These are phyloP conservation scores for Aphidoletes aphidimyza DNA, from an alignment of 2,888 invertebrate genomes.

Conservation along the genomic window DNA sequence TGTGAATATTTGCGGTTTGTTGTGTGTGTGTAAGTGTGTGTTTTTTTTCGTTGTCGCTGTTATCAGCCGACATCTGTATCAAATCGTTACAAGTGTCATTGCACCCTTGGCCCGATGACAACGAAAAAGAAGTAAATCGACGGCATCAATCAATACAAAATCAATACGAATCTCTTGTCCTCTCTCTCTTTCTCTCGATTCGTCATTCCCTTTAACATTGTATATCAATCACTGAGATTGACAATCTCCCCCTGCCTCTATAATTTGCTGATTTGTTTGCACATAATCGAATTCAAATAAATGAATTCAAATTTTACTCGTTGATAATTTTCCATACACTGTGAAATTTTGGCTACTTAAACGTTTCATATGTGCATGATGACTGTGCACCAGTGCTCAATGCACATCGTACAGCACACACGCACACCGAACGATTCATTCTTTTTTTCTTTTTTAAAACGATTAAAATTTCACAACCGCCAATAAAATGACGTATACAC, in stretches of 20 bases:
- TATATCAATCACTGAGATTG: too few species aligned
- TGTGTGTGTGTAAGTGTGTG: too few species aligned
- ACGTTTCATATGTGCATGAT: not conserved
- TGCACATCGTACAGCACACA: too few species aligned
- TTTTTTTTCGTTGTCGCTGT: not conserved
- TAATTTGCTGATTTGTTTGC: not conserved
- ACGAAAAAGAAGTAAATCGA: not conserved
- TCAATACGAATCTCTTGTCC: not conserved
- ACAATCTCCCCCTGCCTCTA: too few species aligned
- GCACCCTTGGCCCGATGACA: not conserved
- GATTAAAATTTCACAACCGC: slow-evolving; percentile 21
- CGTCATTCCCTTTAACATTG: not conserved
- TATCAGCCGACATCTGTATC: slow-evolving; percentile 27
- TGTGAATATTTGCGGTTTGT: too few species aligned
- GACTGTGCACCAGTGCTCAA: not conserved
- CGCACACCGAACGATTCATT: too few species aligned
- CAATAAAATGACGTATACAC: not conserved
- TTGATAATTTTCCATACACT: not conserved
- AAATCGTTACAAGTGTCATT: slow-evolving; percentile 17
- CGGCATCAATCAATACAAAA: slow-evolving; percentile 1
- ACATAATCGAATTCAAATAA: not conserved
- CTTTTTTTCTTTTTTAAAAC: not conserved
- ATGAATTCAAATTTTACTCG: not conserved
- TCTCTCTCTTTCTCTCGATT: not conserved
- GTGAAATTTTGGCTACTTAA: not conserved